phyloP scores from a whole-genome alignment of 2,113 vertebrate species.

The Tympanuchus pallidicinctus region DNA sequence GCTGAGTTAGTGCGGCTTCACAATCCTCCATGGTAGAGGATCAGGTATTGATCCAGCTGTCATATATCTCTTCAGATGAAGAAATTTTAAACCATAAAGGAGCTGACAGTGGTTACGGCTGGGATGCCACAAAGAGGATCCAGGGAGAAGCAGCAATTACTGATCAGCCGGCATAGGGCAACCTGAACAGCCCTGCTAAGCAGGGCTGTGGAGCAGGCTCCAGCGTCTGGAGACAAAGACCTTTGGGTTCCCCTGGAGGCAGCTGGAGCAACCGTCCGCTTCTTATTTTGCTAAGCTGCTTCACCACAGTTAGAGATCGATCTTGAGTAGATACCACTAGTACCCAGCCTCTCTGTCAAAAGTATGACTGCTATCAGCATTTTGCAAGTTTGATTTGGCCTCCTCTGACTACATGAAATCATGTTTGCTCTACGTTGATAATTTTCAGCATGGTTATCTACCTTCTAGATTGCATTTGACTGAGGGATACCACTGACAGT shows the following conservation, averaged over 20 bases:
- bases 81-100: neutral
- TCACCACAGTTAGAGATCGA: neutral
- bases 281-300: neutral
- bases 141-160: neutral
- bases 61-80: neutral
- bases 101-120: neutral
- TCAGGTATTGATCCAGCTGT: neutral
- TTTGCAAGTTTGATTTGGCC: constrained; percentile 1
- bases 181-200: neutral
- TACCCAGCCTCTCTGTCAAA: neutral
- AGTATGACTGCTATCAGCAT: neutral
- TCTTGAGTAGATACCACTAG: neutral
- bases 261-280: neutral
- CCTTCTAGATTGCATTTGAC: neutral
- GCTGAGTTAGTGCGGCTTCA: neutral
- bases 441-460: constrained; percentile 10
- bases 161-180: neutral
- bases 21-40: neutral
- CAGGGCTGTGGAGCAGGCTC: neutral
- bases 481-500: neutral
- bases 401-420: neutral
- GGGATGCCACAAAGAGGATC: neutral
- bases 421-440: neutral
- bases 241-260: neutral
- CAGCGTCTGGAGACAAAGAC: neutral